Evolutionary conservation across 2,113 vertebrate genomes (phyloP).

Genomic region (Eudorcas thomsonii): DNA sequence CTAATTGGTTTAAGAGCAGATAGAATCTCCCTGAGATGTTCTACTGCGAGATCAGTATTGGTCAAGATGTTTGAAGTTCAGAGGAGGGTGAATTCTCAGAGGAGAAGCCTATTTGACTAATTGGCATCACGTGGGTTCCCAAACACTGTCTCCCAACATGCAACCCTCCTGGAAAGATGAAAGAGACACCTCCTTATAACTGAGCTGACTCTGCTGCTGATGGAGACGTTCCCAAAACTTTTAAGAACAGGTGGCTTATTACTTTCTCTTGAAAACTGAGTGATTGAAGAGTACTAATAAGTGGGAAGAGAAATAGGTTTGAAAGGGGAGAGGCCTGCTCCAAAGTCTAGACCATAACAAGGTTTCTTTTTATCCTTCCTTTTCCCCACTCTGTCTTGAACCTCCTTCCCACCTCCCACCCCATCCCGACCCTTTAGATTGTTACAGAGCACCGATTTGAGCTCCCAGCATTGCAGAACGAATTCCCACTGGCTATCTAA

Average conservation of each 20-base stretch:
- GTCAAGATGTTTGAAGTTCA: slow-evolving; percentile 73
- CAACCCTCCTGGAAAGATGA: slow-evolving; percentile 65
- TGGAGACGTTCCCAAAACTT: background rate
- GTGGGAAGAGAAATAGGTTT: no score
- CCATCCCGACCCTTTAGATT: background rate
- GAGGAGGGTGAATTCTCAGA: slow-evolving; percentile 31
- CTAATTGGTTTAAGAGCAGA: slow-evolving; percentile 68
- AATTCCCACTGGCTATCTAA: background rate
- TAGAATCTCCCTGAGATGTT: slow-evolving; percentile 44
- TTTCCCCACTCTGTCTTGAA: background rate
- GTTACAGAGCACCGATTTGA: background rate
- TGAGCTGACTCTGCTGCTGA: background rate
- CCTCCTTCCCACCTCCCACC: background rate
- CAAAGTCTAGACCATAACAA: background rate
- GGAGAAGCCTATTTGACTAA: slow-evolving; percentile 58
- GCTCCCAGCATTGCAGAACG: fast-evolving
- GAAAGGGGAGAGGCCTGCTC: background rate
- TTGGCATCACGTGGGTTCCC: slow-evolving; percentile 16
- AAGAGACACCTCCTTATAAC: background rate
- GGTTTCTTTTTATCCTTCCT: background rate
- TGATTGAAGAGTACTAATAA: background rate
- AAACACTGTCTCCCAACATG: background rate
- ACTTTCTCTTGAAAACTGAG: background rate
- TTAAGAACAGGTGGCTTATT: background rate
- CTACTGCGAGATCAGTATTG: slow-evolving; percentile 42